Base-by-base conservation (phyloP, 2,888 invertebrate genomes). In the Lutraria lutraria region DNA sequence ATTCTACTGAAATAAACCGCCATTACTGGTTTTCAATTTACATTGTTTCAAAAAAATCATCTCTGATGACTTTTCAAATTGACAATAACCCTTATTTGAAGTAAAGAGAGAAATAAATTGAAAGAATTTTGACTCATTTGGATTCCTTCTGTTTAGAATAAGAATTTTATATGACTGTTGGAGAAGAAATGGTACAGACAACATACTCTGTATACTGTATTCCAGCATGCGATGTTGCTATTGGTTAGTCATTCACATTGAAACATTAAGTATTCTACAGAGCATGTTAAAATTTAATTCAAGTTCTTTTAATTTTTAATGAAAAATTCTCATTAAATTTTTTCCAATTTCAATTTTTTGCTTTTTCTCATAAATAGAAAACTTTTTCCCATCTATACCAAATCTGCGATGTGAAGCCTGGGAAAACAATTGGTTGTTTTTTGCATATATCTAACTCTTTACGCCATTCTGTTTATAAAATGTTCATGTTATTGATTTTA, bases 11-110 rank as follows among this genome's bases (percentile, higher is more conserved):
- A 88, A 88, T 85, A 83, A 86, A 31, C 60, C 79, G 31, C 60
- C 81, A 86, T 90, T 88, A 88, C 86, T 53, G 84, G 85, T 43
- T 88, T 90, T 90, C 90, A 87, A 90, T 90, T 82, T 87, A 81
- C 85, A 76, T 85, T 79, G 87, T 86, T 90, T 86, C 82, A 88
- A 85, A 90, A 85, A 88, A 87, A 85, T 43, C 72, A 31, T 72
- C 21, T 10, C 31, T 29, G 79, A 85, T 60, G 60, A 60, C 60
- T 34, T n/a, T 76, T 80, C 19, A 54, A 43, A 79, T 85, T 85
- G 85, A 85, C 85, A 85, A 80, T 80, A 54, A 60, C 54, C 56
- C 60, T 79, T 34, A 80, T 76, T 85, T 85, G 85, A 85, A 85
- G 54, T 56, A 31, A 56, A 21, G 31, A 85, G 34, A 85, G 80